Evolutionary conservation across 2,888 invertebrate genomes (phyloP), one percentile per base, ranked within the genome.

Genomic region (Sipha maydis): DNA sequence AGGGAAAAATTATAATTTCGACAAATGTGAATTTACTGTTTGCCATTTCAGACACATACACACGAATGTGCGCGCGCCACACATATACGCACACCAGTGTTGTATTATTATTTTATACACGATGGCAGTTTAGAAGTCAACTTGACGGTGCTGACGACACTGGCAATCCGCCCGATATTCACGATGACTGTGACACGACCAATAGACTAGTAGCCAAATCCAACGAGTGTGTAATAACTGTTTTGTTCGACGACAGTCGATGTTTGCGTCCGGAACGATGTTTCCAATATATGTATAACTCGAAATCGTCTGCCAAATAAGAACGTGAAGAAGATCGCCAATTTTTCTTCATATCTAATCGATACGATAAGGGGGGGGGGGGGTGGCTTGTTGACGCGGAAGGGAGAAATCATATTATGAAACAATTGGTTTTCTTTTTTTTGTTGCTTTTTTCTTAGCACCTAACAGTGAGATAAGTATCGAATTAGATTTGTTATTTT

Each of bases 81-180:
- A 56, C 56, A 56, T 14, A 56, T 14, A 56, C 56, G 11, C 56
- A 56, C 56, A 38, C 38, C 38, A 5, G 48, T 48, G 25, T 5
- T 28, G 3, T 61, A 67, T 67, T 84, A 67, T 76, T 84, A 84
- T 76, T 84, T 75, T 56, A 21, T 61, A 54, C 31, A 41, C 61
- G 75, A 54, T 73, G 54, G 75, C 75, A 61, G 61, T 19, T 61
- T 19, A 73, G 56, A 75, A 38, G 61, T 61, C 8, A 41, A 84
- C 75, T 76, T 41, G 28, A 76, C 75, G 11, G 28, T 7, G n/a
- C 61, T 41, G 75, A 61, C 75, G 38, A 75, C 38, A 21, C 38
- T 75, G 83, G 83, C 73, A 11, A 75, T 61, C 75, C 61, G 38
- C 71, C 83, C 54, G 8, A 83, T 69, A 71, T 69, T 82, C 82